These are phyloP conservation scores for Saccostrea echinata DNA, from an alignment of 1,140 invertebrate species.

Conservation along the genomic window DNA sequence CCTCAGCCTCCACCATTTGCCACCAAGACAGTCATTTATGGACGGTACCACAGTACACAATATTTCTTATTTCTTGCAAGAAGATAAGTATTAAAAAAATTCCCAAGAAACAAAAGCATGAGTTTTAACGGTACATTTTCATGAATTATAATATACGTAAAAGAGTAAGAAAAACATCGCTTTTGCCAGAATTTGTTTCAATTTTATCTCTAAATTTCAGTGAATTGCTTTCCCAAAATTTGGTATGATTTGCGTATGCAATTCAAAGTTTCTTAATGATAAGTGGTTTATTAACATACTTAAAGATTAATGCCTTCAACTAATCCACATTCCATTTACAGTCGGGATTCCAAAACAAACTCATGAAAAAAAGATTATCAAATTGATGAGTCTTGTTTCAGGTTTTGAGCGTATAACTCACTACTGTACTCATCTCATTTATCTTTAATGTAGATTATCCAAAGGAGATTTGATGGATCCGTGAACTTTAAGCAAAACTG, in stretches of 20 bases:
- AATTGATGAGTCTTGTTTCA: not conserved
- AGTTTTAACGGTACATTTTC: not conserved
- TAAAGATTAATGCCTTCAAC: not conserved
- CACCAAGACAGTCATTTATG: not conserved
- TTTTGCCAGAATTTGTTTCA: too few relatives aligned
- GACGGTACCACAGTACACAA: not conserved
- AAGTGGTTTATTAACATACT: not conserved
- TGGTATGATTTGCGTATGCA: too few relatives aligned
- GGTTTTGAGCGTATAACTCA: not conserved
- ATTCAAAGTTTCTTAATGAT: not conserved
- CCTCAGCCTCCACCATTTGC: not conserved
- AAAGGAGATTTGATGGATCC: constrained; percentile 16
- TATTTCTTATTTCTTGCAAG: not conserved
- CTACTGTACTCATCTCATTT: not conserved
- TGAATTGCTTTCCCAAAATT: too few relatives aligned
- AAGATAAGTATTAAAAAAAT: too few relatives aligned
- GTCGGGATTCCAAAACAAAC: not conserved
- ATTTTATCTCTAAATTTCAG: too few relatives aligned
- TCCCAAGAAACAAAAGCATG: not conserved
- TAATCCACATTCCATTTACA: not conserved
- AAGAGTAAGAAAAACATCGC: not conserved
- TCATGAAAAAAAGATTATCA: not conserved
- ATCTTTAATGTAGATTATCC: not conserved
- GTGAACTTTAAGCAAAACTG: constrained; percentile 13
- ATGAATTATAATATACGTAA: not conserved